These are phyloP conservation scores for Dipus sagitta DNA, from an alignment of 2,797 vertebrate genomes.

Conservation along the genomic window DNA sequence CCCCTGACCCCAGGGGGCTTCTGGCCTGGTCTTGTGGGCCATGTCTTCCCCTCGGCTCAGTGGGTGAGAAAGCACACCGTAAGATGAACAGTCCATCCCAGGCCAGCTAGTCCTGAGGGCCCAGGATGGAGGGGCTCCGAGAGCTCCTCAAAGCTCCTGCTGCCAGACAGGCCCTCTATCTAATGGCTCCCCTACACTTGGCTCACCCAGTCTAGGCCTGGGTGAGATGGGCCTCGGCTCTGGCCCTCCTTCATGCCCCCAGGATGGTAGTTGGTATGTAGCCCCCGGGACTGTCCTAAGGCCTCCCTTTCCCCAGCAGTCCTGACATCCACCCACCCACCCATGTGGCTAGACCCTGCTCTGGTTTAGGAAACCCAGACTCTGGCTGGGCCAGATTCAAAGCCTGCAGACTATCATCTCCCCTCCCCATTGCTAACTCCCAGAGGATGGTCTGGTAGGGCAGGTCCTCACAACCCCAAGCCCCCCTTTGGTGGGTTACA, in stretches of 20 bases:
- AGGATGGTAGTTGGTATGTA: background rate
- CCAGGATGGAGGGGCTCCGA: background rate
- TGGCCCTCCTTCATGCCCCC: background rate
- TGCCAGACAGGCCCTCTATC: background rate
- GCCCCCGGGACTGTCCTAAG: background rate
- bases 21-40: background rate
- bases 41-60: background rate
- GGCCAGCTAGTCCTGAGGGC: background rate
- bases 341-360: background rate
- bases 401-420: too few relatives aligned
- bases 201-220: background rate
- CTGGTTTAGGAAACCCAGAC: background rate
- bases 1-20: background rate
- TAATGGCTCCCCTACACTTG: too few relatives aligned
- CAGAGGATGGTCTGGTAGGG: background rate
- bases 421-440: background rate
- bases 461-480: background rate
- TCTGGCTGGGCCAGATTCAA: background rate
- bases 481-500: background rate
- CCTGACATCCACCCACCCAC: too few relatives aligned
- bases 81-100: background rate
- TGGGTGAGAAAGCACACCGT: background rate
- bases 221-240: background rate
- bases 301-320: too few relatives aligned
- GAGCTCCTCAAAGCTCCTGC: background rate